Percentiles rank a stretch among this genome's conserved stretches.
These are phyloP conservation scores for Labeo rohita DNA, from an alignment of 2,113 vertebrate genomes.

Conservation along the genomic window DNA sequence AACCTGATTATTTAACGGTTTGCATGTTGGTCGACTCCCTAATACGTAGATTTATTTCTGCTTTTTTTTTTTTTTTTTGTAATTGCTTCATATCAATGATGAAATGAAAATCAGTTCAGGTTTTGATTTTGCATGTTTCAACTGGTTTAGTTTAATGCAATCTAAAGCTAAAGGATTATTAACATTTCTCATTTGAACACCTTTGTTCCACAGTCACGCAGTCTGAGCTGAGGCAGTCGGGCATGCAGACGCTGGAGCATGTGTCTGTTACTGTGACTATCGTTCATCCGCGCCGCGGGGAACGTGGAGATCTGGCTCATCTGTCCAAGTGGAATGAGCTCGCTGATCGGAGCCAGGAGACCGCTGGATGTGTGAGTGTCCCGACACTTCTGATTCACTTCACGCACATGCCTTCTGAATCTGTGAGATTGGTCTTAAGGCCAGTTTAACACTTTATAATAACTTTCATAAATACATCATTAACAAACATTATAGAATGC, in stretches of 20 bases:
- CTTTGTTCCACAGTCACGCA: conserved; percentile 76
- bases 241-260: conserved; percentile 93
- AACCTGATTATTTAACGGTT: not conserved
- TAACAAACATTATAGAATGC: no score
- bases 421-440: not conserved
- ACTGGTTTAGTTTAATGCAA: not conserved
- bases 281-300: conserved; percentile 87
- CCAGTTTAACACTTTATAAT: no score
- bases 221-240: conserved; percentile 81
- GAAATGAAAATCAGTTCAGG: not conserved
- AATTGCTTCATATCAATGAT: not conserved
- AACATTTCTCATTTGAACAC: not conserved
- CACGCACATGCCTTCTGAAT: not conserved
- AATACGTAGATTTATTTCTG: not conserved
- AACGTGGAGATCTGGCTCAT: conserved; percentile 84
- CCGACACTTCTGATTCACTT: not conserved
- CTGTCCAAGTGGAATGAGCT: conserved; percentile 93
- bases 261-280: conserved; percentile 89
- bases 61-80: not conserved
- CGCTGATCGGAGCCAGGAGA: conserved; percentile 85
- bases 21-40: not conserved
- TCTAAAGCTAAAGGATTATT: not conserved
- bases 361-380: conserved; percentile 83
- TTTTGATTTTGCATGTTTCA: not conserved
- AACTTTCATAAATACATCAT: no score